phyloP scores from a whole-genome alignment of 2,888 invertebrate species.

The Halictus quadricinctus region DNA sequence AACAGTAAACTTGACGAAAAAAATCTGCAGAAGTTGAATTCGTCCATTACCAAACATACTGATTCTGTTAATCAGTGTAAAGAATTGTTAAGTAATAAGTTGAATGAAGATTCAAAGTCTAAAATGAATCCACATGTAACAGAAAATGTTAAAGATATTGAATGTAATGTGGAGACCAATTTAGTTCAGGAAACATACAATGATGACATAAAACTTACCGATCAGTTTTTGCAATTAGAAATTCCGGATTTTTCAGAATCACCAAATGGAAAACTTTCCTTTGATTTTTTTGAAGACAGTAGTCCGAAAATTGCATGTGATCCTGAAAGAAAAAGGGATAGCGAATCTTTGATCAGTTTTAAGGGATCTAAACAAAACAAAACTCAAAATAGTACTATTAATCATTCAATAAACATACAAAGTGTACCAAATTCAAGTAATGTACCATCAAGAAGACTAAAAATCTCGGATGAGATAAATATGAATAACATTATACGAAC shows the following conservation, averaged over 20 bases:
- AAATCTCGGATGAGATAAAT: conserved; percentile 15
- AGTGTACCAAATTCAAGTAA: conserved; percentile 8
- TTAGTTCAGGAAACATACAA: conserved; percentile 1
- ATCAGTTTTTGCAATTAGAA: conserved; percentile 36
- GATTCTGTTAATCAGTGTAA: conserved; percentile 4
- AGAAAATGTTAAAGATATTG: conserved; percentile 8
- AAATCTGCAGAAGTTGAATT: neutral
- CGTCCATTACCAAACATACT: neutral
- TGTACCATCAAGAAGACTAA: conserved; percentile 36
- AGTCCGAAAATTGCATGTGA: conserved; percentile 35
- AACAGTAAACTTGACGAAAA: neutral
- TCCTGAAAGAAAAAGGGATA: conserved; percentile 9
- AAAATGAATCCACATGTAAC: neutral
- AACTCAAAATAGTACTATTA: conserved; percentile 29
- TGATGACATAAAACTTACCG: conserved; percentile 19
- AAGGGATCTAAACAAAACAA: neutral
- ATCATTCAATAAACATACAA: conserved; percentile 3
- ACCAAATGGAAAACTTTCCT: conserved; percentile 12
- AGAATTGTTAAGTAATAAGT: neutral
- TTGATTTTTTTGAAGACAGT: conserved; percentile 47
- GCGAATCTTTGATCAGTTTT: conserved; percentile 31
- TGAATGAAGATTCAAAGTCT: neutral
- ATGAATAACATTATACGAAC: conserved; percentile 9
- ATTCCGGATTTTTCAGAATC: conserved; percentile 21
- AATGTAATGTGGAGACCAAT: neutral